These are phyloP conservation scores for Monochamus alternatus DNA, from an alignment of 2,888 invertebrate genomes.

Conservation along the genomic window DNA sequence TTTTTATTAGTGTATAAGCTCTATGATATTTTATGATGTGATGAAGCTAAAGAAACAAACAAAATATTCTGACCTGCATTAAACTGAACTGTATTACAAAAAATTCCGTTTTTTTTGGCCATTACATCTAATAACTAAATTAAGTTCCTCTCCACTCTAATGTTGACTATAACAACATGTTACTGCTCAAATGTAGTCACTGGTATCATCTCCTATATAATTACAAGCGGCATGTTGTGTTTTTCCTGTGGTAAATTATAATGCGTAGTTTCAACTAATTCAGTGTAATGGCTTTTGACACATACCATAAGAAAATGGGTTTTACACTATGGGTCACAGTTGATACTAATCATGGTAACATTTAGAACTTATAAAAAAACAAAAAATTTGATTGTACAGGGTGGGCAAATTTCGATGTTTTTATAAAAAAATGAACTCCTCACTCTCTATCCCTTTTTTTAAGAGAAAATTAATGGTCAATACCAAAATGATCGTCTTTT, in stretches of 20 bases:
- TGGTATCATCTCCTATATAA: constrained; percentile 20
- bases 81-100: background rate
- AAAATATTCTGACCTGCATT: background rate
- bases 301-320: background rate
- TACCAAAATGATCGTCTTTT: no score
- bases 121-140: constrained; percentile 11
- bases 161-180: background rate
- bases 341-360: background rate
- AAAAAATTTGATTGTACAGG: no score
- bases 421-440: no score
- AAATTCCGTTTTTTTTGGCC: background rate
- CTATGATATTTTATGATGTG: background rate
- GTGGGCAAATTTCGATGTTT: no score
- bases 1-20: no score
- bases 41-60: background rate
- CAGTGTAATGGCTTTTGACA: background rate
- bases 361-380: no score
- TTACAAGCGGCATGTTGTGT: constrained; percentile 11
- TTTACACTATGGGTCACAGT: background rate
- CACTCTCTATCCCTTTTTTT: no score
- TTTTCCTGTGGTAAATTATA: constrained; percentile 1
- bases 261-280: background rate
- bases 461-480: no score
- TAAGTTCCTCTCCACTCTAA: background rate
- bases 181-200: constrained; percentile 21